Base-by-base conservation (phyloP, 92 coral and sea anemone genomes). In the Umimayanthus kanabou region DNA sequence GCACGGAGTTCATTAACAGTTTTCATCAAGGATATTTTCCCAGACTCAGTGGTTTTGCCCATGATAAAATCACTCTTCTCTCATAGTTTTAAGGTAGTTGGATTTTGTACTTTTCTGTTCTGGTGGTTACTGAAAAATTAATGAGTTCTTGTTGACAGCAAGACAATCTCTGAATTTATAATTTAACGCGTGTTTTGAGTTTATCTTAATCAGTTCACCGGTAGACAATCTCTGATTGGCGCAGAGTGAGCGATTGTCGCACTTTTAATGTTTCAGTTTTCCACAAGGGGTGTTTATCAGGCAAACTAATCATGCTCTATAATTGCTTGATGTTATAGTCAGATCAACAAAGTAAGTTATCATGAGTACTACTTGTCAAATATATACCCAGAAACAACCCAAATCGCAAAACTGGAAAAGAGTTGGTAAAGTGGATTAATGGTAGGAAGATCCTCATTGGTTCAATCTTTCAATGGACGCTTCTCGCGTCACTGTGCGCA, bases 91-190 rank as follows among this genome's bases (percentile, higher is more conserved):
- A 37, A 83, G 77, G 74, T 65, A 22, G 76, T 40, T 42, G 74
- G 73, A 83, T 43, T 71, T 83, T 83, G 87, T 45, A 83, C 64
- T 83, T 11, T 75, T 83, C 70, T 83, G 28, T 83, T 83, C 87
- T 42, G 87, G 87, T 83, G 87, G 87, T 71, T 70, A 14, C 50
- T 83, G 74, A 83, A 83, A 83, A 69, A 70, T 83, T 83, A 42
- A 83, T 83, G 77, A 83, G 16, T 6, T 22, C 28, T 83, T 83
- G 79, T 83, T 83, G 45, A 65, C 78, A 45, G 67, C 65, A 23
- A 83, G 39, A 70, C 53, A 83, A 50, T 30, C 8, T 83, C 42
- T 66, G 28, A 37, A 81, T 81, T 65, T 66, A 81, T 81, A 64
- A 83, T 69, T 69, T 18, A 83, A 69, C 49, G 65, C 29, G 77